phyloP scores from a whole-genome alignment of 2,888 invertebrate species.

The Lithophane ornitopus region DNA sequence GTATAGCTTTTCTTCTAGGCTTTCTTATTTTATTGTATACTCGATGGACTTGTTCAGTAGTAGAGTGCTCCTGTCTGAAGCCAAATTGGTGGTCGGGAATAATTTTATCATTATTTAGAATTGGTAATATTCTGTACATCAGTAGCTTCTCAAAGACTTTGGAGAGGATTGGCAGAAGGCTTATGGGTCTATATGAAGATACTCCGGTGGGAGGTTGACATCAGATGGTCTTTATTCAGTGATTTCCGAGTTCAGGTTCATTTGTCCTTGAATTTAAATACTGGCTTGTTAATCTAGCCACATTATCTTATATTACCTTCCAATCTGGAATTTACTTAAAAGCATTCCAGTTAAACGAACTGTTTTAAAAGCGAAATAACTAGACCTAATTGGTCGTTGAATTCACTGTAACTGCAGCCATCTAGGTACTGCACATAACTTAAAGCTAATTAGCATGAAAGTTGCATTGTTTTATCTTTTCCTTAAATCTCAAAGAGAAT shows the following conservation, averaged over 20 bases:
- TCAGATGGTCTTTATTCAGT: not conserved
- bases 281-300: not conserved
- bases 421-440: constrained; percentile 60
- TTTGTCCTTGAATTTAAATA: constrained; percentile 10
- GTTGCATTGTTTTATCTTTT: constrained; percentile 61
- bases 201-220: not conserved
- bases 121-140: not conserved
- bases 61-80: not conserved
- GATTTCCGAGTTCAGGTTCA: constrained; percentile 2
- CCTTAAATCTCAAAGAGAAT: constrained; percentile 56
- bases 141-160: not conserved
- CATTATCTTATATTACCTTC: not conserved
- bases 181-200: constrained; percentile 3
- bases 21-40: not conserved
- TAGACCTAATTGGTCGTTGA: constrained; percentile 35
- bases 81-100: constrained; percentile 3
- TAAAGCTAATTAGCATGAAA: constrained; percentile 59
- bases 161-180: not conserved
- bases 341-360: constrained; percentile 5
- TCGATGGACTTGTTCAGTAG: not conserved
- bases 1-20: not conserved
- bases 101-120: not conserved
- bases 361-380: constrained; percentile 39
- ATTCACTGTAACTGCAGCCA: constrained; percentile 30
- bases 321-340: constrained; percentile 17